Conservation (phyloP, 2,797 vertebrate genomes). For the Masticophis lateralis region DNA sequence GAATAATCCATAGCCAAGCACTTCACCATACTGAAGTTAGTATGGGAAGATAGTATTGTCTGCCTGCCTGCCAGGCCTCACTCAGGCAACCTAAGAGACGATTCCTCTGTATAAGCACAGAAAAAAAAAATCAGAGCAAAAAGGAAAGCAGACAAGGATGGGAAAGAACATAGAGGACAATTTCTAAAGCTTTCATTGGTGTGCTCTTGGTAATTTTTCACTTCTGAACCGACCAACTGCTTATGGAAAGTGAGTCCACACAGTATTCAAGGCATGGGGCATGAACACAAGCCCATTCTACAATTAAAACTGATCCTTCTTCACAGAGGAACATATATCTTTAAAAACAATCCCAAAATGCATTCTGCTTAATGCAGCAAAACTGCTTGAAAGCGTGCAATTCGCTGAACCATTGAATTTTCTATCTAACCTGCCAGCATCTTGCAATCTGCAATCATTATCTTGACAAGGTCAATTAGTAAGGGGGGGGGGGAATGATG, state of each 20-base stretch:
- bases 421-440: conserved; percentile 58
- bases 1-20: neutral
- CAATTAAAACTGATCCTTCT: conserved; percentile 2
- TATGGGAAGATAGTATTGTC: neutral
- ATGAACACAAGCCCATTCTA: neutral
- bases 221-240: too few relatives aligned
- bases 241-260: neutral
- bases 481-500: conserved; percentile 61
- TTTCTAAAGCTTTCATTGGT: neutral
- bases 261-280: neutral
- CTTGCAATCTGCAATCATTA: conserved; percentile 72
- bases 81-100: neutral
- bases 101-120: neutral
- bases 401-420: conserved; percentile 57
- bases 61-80: neutral
- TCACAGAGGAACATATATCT: conserved; percentile 43
- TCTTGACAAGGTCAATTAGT: conserved; percentile 75
- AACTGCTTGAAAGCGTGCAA: conserved; percentile 45
- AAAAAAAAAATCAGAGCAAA: neutral
- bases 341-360: conserved; percentile 47
- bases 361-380: conserved; percentile 44
- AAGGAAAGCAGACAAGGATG: neutral
- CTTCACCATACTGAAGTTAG: neutral
- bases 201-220: neutral
- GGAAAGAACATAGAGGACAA: neutral